phyloP scores from a whole-genome alignment of 1,140 invertebrate species.

The Drosophila auraria region DNA sequence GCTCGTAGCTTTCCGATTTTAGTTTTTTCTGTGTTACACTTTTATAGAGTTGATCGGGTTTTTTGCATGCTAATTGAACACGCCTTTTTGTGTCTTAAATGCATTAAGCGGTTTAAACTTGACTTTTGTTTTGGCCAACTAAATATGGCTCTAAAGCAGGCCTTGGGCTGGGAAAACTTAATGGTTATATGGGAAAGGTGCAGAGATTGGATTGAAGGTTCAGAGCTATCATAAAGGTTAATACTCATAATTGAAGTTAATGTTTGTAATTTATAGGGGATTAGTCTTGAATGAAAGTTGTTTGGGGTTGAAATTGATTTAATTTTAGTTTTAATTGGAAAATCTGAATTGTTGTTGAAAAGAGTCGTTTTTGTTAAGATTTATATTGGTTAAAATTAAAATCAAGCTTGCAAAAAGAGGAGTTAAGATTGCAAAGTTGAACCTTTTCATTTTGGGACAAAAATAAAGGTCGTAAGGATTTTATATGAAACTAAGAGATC shows the following conservation, averaged over 20 bases:
- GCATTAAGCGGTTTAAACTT: constrained; percentile 76
- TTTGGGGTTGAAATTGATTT: neutral
- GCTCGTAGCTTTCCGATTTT: constrained; percentile 36
- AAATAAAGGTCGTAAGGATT: too few species aligned
- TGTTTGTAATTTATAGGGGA: neutral
- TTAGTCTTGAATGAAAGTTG: neutral
- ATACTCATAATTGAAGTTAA: constrained; percentile 12
- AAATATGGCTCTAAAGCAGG: constrained; percentile 23
- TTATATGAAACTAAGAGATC: too few species aligned
- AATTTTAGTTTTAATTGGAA: neutral
- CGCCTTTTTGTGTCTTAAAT: constrained; percentile 75
- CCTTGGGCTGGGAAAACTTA: constrained; percentile 23
- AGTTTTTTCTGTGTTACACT: constrained; percentile 15
- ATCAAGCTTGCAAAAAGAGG: too few species aligned
- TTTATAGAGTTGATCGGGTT: constrained; percentile 59
- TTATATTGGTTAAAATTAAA: neutral
- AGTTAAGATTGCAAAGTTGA: neutral
- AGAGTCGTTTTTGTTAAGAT: neutral
- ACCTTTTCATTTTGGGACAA: neutral
- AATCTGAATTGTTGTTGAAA: neutral
- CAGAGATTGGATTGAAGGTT: constrained; percentile 19
- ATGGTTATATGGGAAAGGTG: constrained; percentile 26
- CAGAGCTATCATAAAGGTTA: constrained; percentile 32
- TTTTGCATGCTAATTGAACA: constrained; percentile 80
- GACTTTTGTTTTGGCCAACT: constrained; percentile 52